Conservation (phyloP, 2,113 vertebrate species). For the Rutilus rutilus region DNA sequence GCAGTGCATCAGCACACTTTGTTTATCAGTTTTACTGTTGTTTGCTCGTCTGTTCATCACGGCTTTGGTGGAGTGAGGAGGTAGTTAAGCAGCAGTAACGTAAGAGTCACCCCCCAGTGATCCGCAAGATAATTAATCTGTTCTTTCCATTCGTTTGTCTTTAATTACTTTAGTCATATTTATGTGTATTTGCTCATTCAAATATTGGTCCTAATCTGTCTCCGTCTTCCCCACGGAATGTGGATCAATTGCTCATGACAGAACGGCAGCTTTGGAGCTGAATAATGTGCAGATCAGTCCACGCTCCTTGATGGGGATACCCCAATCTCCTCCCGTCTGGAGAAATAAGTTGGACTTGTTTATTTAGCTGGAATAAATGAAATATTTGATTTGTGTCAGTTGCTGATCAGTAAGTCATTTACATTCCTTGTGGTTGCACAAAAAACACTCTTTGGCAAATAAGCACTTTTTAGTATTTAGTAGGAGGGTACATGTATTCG, state of each 20-base stretch:
- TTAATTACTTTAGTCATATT: constrained; percentile 60
- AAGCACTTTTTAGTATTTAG: not conserved
- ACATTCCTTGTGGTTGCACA: not conserved
- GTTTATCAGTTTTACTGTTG: constrained; percentile 43
- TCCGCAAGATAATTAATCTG: constrained; percentile 57
- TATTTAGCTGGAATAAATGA: constrained; percentile 19
- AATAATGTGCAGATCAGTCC: constrained; percentile 18
- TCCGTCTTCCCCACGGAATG: constrained; percentile 43
- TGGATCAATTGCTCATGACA: constrained; percentile 46
- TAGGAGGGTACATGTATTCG: too few relatives aligned
- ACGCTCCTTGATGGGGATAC: not conserved
- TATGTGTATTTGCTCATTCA: constrained; percentile 42
- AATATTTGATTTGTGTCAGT: constrained; percentile 16
- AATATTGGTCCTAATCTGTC: constrained; percentile 49
- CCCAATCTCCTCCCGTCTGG: not conserved
- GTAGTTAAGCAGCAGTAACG: constrained; percentile 41
- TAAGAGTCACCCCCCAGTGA: constrained; percentile 33
- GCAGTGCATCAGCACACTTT: constrained; percentile 24
- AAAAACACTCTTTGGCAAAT: not conserved
- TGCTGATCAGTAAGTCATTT: constrained; percentile 5
- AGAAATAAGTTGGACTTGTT: constrained; percentile 9
- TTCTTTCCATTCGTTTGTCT: constrained; percentile 49
- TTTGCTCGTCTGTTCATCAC: constrained; percentile 51
- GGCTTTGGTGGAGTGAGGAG: constrained; percentile 41
- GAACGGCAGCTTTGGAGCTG: constrained; percentile 16